Base-by-base conservation (phyloP, 2,888 invertebrate species). In the Sphaerophoria rueppellii region DNA sequence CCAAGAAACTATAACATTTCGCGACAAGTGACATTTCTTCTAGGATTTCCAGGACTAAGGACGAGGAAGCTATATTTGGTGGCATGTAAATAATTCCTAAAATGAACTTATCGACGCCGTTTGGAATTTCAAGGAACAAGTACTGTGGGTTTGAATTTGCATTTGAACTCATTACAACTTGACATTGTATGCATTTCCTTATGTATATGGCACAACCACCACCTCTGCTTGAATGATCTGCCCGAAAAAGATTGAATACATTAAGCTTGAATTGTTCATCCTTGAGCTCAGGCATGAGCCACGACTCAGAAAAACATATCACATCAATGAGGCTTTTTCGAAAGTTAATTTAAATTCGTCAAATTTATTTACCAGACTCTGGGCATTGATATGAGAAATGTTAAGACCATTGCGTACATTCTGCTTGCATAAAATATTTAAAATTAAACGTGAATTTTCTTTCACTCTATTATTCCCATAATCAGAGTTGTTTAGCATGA, bases 1-100 rank as follows among this genome's bases (percentile, higher is more conserved):
- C 4, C 50, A n/a, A 50, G 14, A 50, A 52, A 52, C 24, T 52
- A 52, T 37, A 50, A 50, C n/a, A 50, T 50, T 50, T 57, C n/a
- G 35, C 7, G 35, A 57, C 24, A 57, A 35, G 4, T 35, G n/a
- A n/a, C 12, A n/a, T 14, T 57, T 57, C 32, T 54, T 54, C 54
- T 12, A 32, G 12, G 2, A 32, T 54, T 32, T 54, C 32, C n/a
- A 32, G 9, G 3, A 54, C 5, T 11, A 54, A n/a, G 32, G 54
- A 32, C 24, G 32, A 32, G 32, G 11, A 37, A 37, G 37, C 37
- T 6, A 7, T 37, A 37, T 37, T 37, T 37, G 37, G 37, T 7
- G 37, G 37, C 54, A 54, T 54, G 3, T 32, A 32, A 11, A 32
- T 34, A 4, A 32, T 54, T 32, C 54, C 54, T 54, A 32, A 0